Percentiles rank a stretch among this genome's conserved stretches.
Conservation (phyloP, 2,888 invertebrate genomes). For the Baccha elongata region DNA sequence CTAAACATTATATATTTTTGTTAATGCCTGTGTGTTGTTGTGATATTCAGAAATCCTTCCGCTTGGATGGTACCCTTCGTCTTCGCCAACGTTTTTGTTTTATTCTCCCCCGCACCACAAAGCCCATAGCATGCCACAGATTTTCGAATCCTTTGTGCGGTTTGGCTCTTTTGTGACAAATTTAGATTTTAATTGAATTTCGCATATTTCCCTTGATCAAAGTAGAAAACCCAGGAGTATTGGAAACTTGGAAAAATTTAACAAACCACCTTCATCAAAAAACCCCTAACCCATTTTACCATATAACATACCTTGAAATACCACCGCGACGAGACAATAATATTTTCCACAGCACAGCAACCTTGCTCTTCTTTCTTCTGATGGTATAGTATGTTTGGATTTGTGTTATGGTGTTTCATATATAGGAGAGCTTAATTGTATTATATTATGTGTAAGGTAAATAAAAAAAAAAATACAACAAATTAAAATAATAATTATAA, state of each 20-base stretch:
- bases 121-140: constrained; percentile 70
- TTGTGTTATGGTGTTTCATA: constrained; percentile 12
- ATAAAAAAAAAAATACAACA: background rate
- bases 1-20: constrained; percentile 28
- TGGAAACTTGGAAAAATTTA: constrained; percentile 49
- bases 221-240: constrained; percentile 59
- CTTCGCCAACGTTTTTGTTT: constrained; percentile 29
- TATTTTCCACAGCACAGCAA: constrained; percentile 9
- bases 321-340: constrained; percentile 13
- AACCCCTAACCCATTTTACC: background rate
- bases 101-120: constrained; percentile 40
- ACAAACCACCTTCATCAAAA: background rate
- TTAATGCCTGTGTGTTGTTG: constrained; percentile 59
- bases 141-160: constrained; percentile 71
- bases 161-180: constrained; percentile 73
- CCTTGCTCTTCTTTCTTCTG: constrained; percentile 3
- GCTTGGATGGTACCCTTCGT: constrained; percentile 58
- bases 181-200: constrained; percentile 74
- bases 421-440: constrained; percentile 15
- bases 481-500: constrained; percentile 58
- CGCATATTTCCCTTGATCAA: constrained; percentile 73
- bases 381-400: background rate
- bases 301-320: constrained; percentile 18
- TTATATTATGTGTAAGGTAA: background rate
- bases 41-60: constrained; percentile 67